Evolutionary conservation across 2,888 invertebrate species (phyloP).

Genomic region (Scaptomyza reducta): DNA sequence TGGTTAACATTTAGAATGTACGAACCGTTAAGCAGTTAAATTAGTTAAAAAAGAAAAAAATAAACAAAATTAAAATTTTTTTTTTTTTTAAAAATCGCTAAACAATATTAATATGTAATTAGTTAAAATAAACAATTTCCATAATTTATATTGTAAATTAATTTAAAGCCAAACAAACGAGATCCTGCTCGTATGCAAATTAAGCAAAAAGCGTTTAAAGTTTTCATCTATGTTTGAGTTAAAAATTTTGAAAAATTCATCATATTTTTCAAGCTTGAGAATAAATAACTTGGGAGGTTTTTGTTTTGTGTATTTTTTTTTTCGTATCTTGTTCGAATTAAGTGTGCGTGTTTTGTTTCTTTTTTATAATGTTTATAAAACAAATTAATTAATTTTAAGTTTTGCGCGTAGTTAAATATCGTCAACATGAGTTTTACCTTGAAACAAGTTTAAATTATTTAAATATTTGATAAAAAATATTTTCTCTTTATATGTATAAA

Average conservation of each 20-base stretch:
- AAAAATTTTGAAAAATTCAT: constrained; percentile 58
- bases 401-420: constrained; percentile 66
- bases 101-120: constrained; percentile 51
- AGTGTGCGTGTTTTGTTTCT: constrained; percentile 39
- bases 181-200: constrained; percentile 82
- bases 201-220: constrained; percentile 56
- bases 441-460: constrained; percentile 57
- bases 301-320: constrained; percentile 40
- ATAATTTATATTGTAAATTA: constrained; percentile 57
- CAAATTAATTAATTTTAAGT: constrained; percentile 74
- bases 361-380: constrained; percentile 57
- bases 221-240: constrained; percentile 44
- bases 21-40: constrained; percentile 56
- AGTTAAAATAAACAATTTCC: constrained; percentile 58
- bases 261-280: constrained; percentile 49
- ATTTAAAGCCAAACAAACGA: constrained; percentile 82
- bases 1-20: constrained; percentile 73
- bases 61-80: constrained; percentile 27
- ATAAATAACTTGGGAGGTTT: constrained; percentile 63
- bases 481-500: constrained; percentile 65
- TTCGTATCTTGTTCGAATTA: constrained; percentile 52
- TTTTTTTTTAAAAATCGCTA: constrained; percentile 32
- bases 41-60: constrained; percentile 21
- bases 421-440: constrained; percentile 52
- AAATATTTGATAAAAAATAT: constrained; percentile 69